Percentiles rank a stretch among this genome's conserved stretches.
Evolutionary conservation across 2,113 vertebrate species (phyloP).

Genomic region (Neogale vison): DNA sequence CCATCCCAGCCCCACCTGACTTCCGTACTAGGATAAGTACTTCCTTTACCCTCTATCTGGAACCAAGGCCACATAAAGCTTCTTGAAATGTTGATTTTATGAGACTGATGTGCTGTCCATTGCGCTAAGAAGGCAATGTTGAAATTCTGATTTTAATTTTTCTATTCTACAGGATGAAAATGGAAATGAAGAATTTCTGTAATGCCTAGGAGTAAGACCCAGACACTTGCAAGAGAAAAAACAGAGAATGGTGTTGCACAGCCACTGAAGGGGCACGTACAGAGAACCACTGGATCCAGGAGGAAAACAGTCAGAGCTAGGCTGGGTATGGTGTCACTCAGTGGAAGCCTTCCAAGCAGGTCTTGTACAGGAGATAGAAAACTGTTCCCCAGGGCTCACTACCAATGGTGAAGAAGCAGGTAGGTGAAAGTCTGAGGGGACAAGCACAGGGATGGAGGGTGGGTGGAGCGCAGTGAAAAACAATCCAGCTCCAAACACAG

Average conservation of each 20-base stretch:
- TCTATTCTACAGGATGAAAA: neutral
- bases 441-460: neutral
- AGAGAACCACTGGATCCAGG: too few species aligned
- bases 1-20: too few species aligned
- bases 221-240: neutral
- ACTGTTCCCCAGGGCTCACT: neutral
- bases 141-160: neutral
- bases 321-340: neutral
- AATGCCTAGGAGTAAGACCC: neutral
- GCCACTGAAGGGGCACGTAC: fast-evolving
- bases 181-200: neutral
- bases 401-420: slow-evolving; percentile 4
- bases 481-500: too few species aligned
- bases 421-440: neutral
- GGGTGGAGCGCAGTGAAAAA: neutral
- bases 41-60: too few species aligned
- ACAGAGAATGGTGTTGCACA: neutral
- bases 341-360: neutral
- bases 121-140: neutral
- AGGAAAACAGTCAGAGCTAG: too few species aligned
- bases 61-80: neutral
- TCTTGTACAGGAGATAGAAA: neutral
- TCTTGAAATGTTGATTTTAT: neutral
- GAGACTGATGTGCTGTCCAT: too few species aligned
- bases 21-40: neutral